Conservation (phyloP, 2,888 invertebrate species). For the Doris montereyensis region DNA sequence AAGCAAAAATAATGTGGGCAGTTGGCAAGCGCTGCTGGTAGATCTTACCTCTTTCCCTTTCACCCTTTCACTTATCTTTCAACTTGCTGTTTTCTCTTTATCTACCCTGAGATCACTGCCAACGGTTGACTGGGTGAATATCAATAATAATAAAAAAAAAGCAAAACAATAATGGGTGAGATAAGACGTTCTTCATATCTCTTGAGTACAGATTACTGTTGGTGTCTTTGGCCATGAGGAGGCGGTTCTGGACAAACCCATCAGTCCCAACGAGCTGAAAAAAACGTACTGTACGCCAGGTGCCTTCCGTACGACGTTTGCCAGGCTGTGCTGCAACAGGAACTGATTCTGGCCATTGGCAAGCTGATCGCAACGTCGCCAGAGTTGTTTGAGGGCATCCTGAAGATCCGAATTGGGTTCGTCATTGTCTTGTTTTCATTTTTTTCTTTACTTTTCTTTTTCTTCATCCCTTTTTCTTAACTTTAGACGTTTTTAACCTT, state of each 20-base stretch:
- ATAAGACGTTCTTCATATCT: too few species aligned
- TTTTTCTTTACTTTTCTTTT: background rate
- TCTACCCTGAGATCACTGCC: too few species aligned
- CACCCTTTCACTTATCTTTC: too few species aligned
- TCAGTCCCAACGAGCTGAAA: conserved; percentile 97
- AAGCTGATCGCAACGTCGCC: conserved; percentile 93
- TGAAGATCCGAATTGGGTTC: conserved; percentile 84
- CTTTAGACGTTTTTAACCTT: background rate
- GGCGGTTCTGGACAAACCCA: conserved; percentile 92
- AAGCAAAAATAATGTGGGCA: too few species aligned
- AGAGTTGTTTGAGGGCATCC: conserved; percentile 93
- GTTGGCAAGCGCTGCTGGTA: too few species aligned
- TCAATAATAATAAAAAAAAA: too few species aligned
- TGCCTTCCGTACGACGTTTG: conserved; percentile 84
- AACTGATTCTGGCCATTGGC: conserved; percentile 93
- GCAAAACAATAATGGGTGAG: too few species aligned
- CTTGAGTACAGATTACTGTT: conserved; percentile 91
- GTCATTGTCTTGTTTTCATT: too few species aligned
- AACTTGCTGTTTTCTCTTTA: too few species aligned
- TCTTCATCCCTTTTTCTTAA: background rate
- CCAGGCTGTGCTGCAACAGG: conserved; percentile 93
- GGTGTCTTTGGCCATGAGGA: conserved; percentile 96
- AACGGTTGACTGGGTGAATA: too few species aligned
- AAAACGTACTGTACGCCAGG: conserved; percentile 85
- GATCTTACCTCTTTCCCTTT: too few species aligned